Evolutionary conservation across 2,797 vertebrate genomes (phyloP).

Genomic region (Phyllotis vaccarum): DNA sequence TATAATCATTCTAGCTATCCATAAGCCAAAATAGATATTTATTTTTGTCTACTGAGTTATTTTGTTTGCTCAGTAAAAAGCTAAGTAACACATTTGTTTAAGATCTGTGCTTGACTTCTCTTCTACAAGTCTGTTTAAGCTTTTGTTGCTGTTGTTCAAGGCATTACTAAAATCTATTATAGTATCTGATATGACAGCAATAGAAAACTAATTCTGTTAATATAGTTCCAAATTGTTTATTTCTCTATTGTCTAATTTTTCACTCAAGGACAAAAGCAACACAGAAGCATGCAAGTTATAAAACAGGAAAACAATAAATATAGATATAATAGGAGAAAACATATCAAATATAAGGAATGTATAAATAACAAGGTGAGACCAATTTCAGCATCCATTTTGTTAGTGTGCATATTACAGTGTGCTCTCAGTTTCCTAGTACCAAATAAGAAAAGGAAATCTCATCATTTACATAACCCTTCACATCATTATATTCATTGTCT

Average conservation of each 20-base stretch:
- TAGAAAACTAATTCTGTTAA: neutral
- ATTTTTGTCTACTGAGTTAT: neutral
- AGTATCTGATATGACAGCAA: neutral
- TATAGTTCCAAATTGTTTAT: neutral
- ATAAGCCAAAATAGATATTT: neutral
- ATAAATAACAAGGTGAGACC: neutral
- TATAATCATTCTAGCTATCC: neutral
- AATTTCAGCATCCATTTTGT: neutral
- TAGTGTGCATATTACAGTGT: neutral
- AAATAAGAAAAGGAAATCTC: slow-evolving; percentile 16
- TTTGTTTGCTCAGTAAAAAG: neutral
- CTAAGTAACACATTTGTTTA: neutral
- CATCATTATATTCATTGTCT: neutral
- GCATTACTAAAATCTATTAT: neutral
- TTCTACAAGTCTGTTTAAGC: neutral
- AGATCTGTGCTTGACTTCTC: slow-evolving; percentile 1
- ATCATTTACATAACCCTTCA: neutral
- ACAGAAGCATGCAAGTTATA: neutral
- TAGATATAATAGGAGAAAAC: neutral
- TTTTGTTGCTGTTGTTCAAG: neutral
- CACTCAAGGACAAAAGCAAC: neutral
- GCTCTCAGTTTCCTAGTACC: neutral
- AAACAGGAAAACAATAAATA: slow-evolving; percentile 18
- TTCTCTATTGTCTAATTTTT: neutral
- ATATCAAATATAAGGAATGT: neutral